Conservation (phyloP, 2,888 invertebrate genomes). For the Epinotia ramella region DNA sequence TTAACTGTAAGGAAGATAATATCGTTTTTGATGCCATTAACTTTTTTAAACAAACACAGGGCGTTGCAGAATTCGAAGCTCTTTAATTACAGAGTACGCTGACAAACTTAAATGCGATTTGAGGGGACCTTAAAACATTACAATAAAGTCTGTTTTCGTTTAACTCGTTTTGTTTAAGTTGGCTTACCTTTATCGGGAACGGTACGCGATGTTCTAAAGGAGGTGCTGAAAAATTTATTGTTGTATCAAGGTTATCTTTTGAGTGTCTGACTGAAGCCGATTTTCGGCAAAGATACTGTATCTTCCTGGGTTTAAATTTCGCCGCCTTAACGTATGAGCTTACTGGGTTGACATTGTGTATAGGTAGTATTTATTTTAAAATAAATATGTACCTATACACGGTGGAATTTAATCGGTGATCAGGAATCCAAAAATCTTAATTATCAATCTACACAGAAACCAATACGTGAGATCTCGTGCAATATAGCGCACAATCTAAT, state of each 20-base stretch:
- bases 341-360: constrained; percentile 3
- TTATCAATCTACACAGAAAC: too few relatives aligned
- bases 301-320: not conserved
- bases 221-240: constrained; percentile 32
- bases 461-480: too few relatives aligned
- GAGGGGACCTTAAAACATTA: not conserved
- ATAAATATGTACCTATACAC: not conserved
- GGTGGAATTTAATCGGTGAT: too few relatives aligned
- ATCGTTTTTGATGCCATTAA: constrained; percentile 46
- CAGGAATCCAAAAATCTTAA: too few relatives aligned
- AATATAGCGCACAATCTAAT: too few relatives aligned
- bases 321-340: not conserved
- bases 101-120: not conserved
- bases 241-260: constrained; percentile 13
- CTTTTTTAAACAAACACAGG: constrained; percentile 49
- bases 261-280: not conserved
- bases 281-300: constrained; percentile 15
- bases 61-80: constrained; percentile 40
- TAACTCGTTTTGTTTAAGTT: not conserved
- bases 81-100: constrained; percentile 46
- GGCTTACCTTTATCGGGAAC: constrained; percentile 38
- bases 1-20: constrained; percentile 40
- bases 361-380: not conserved
- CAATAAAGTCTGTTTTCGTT: constrained; percentile 5
- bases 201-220: constrained; percentile 38